Evolutionary conservation across 2,797 vertebrate genomes (phyloP), one percentile per base, ranked within the genome.

Genomic region (Menidia menidia): DNA sequence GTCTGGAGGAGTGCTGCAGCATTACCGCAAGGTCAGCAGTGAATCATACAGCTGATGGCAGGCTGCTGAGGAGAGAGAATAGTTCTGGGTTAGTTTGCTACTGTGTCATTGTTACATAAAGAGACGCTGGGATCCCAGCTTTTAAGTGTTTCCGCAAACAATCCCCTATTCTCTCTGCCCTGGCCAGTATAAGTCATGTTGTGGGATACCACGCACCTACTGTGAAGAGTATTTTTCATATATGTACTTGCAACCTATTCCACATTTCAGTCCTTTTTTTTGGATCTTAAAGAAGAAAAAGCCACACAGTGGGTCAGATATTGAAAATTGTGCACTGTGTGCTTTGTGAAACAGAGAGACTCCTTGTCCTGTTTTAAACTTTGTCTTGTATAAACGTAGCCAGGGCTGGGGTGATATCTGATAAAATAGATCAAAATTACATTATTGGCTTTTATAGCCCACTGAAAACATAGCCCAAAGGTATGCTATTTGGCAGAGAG

Each of bases 371-470:
- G 77, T 92, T 84, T 87, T 85, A 89, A 91, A 91, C 85, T 73
- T 71, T 77, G 84, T 86, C 90, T 90, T 92, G 77, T 80, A 89
- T 92, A 91, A 94, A 90, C 73, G 69, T 48, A 89, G 86, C 89
- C 77, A 56, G 71, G 72, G 83, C 78, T 56, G 83, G 65, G 88
- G 89, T 87, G 88, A 93, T 94, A 92, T 93, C 92, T 94, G 94
- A 94, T 94, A 92, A 95, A 94, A 92, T 87, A 93, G 93, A 94
- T 94, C 92, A 93, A 93, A 95, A 94, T 94, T 94, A 93, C 93
- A 94, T 94, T 94, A 94, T 93, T 92, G 90, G 89, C 88, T 94
- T 95, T 94, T 94, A 94, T 93, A 93, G 92, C 91, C 90, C 92
- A 88, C 91, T 94, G 93, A 93, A 94, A 93, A 94, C 92, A 94